Conservation (phyloP, 1,140 invertebrate genomes). For the Drosophila aff. region DNA sequence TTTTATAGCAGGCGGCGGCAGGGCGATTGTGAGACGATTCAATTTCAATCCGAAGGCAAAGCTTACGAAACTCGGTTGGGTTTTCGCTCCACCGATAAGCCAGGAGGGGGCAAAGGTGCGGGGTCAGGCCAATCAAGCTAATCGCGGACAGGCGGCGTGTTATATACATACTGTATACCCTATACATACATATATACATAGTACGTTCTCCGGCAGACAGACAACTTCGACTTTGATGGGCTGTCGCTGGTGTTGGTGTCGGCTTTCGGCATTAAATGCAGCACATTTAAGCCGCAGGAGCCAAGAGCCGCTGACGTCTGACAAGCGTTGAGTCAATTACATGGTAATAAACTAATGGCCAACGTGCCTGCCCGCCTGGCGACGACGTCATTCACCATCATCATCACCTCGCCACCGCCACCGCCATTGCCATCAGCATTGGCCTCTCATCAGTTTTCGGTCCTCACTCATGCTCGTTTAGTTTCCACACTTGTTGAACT, state of each 20-base stretch:
- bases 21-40: conserved; percentile 53
- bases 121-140: conserved; percentile 68
- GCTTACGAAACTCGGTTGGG: conserved; percentile 54
- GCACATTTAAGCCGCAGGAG: conserved; percentile 79
- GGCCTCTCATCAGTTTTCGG: conserved; percentile 24
- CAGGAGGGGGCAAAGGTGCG: conserved; percentile 56
- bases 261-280: conserved; percentile 72
- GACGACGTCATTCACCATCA: conserved; percentile 44
- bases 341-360: conserved; percentile 81
- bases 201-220: conserved; percentile 38
- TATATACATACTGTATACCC: conserved; percentile 4
- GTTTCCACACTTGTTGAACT: conserved; percentile 73
- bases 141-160: conserved; percentile 34
- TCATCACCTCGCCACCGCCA: conserved; percentile 28
- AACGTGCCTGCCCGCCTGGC: conserved; percentile 49
- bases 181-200: neutral
- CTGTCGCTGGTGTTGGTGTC: conserved; percentile 52
- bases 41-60: conserved; percentile 29
- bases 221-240: conserved; percentile 74
- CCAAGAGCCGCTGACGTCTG: conserved; percentile 45
- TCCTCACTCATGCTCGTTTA: conserved; percentile 65
- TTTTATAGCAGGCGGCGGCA: conserved; percentile 70
- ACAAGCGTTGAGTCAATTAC: conserved; percentile 82
- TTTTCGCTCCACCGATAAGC: conserved; percentile 45
- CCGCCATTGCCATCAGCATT: conserved; percentile 35